Percentiles rank a stretch among this genome's conserved stretches.
Conservation (phyloP, 1,140 invertebrate genomes). For the Zaprionus ornatus region DNA sequence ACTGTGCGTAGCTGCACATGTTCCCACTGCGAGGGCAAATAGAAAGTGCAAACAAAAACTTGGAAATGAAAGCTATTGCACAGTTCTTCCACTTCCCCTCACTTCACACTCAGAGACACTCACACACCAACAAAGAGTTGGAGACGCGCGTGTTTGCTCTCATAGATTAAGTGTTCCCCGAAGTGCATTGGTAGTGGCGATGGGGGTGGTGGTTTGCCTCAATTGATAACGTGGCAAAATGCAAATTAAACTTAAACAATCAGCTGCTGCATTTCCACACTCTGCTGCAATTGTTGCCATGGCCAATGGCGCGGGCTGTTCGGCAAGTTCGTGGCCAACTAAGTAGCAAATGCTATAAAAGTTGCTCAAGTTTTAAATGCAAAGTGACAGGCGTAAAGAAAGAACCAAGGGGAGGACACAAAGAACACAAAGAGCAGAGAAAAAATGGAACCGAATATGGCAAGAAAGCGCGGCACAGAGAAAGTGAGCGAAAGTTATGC, state of each 20-base stretch:
- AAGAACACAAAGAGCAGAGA: neutral
- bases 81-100: conserved; percentile 24
- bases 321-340: conserved; percentile 46
- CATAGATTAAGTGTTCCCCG: conserved; percentile 62
- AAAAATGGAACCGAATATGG: neutral
- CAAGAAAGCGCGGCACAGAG: conserved; percentile 7
- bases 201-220: conserved; percentile 52
- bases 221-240: conserved; percentile 54
- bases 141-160: conserved; percentile 33
- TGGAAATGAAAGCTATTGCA: conserved; percentile 60
- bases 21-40: conserved; percentile 36
- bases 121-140: neutral
- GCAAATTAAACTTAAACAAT: conserved; percentile 64
- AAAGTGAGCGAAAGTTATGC: conserved; percentile 64
- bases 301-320: conserved; percentile 10
- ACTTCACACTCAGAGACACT: neutral
- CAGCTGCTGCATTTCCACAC: conserved; percentile 54
- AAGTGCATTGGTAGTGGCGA: conserved; percentile 23
- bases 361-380: conserved; percentile 63
- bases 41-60: conserved; percentile 66
- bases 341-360: conserved; percentile 59
- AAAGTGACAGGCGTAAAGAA: conserved; percentile 12
- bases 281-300: conserved; percentile 61
- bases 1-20: neutral
- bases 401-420: neutral